Percentiles rank a stretch among this genome's conserved stretches.
Conservation (phyloP, 1,140 invertebrate genomes). For the Anadara kagoshimensis region DNA sequence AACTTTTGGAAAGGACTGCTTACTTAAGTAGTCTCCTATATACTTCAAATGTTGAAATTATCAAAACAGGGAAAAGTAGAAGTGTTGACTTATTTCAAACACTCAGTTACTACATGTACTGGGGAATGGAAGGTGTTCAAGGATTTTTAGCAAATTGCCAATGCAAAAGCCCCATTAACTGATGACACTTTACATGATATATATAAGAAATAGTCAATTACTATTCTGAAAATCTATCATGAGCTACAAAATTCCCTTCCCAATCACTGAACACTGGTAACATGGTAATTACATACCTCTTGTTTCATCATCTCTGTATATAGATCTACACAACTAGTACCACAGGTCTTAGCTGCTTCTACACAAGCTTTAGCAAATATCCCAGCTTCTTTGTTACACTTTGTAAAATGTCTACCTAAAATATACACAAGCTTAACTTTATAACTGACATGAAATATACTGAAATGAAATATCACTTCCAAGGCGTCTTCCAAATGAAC, state of each 20-base stretch:
- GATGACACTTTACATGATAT: background rate
- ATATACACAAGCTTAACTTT: slow-evolving; percentile 3
- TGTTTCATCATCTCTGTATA: slow-evolving; percentile 61
- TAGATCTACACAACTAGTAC: slow-evolving; percentile 57
- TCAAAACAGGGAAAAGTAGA: no score
- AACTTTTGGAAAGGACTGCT: no score
- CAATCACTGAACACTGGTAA: background rate
- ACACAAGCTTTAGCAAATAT: slow-evolving; percentile 58
- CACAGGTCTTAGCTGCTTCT: slow-evolving; percentile 48
- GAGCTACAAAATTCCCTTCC: background rate
- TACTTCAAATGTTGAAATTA: no score
- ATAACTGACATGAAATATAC: background rate
- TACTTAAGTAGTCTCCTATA: no score
- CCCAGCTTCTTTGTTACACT: slow-evolving; percentile 41
- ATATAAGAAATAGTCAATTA: background rate
- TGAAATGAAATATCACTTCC: no score
- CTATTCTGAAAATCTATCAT: background rate
- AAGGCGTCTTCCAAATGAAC: background rate
- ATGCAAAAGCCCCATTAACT: background rate
- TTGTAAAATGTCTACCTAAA: slow-evolving; percentile 40
- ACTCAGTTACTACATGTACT: background rate
- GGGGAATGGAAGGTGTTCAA: background rate
- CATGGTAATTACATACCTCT: slow-evolving; percentile 49
- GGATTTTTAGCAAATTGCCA: background rate
- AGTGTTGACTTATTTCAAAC: no score